A percentile compares a stretch with the other conserved stretches of the same genome.
Conservation (phyloP, 23 tunicate genomes). For the Phallusia fumigata region DNA sequence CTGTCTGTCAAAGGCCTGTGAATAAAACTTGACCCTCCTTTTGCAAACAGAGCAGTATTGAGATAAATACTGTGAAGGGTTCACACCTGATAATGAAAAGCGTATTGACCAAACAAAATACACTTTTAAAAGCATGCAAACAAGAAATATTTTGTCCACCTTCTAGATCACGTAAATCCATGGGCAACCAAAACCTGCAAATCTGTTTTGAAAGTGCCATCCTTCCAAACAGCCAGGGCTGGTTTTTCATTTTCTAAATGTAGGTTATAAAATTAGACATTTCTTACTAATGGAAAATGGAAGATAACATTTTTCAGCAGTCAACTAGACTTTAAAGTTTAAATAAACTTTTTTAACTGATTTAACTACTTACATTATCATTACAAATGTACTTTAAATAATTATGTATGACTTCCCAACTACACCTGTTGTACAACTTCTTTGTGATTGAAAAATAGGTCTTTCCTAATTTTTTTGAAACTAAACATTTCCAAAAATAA, state of each 20-base stretch:
- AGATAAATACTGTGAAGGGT: conserved; percentile 41
- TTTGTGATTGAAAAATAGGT: no score
- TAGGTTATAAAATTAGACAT: no score
- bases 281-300: no score
- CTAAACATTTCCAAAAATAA: background rate
- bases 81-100: conserved; percentile 17
- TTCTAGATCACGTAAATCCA: conserved; percentile 53
- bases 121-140: background rate
- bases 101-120: background rate
- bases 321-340: no score
- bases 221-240: conserved; percentile 74
- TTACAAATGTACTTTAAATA: no score
- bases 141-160: background rate
- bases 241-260: conserved; percentile 44
- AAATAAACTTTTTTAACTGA: no score
- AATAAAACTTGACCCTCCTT: conserved; percentile 41
- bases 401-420: no score
- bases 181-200: conserved; percentile 65
- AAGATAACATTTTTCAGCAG: no score
- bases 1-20: conserved; percentile 46
- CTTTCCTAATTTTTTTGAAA: background rate
- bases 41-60: conserved; percentile 46
- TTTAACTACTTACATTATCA: no score
- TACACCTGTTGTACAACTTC: no score
- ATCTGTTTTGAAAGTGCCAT: conserved; percentile 67